Evolutionary conservation across 2,797 vertebrate genomes (phyloP).

Genomic region (Premnoplex brunnescens): DNA sequence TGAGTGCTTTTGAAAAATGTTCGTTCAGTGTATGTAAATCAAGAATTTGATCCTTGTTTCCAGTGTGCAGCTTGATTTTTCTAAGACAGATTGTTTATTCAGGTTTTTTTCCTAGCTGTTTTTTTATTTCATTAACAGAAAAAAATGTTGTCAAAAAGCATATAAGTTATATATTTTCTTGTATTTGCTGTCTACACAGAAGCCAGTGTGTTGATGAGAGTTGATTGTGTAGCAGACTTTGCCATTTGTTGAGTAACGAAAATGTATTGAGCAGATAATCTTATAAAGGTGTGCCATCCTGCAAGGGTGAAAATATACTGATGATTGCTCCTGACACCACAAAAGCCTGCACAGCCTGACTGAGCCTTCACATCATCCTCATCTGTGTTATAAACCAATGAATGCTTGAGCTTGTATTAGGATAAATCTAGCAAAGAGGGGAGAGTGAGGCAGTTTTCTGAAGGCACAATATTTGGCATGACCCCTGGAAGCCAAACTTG

Average conservation of each 20-base stretch:
- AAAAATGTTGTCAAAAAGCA: background rate
- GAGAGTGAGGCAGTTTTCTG: background rate
- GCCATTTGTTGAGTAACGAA: background rate
- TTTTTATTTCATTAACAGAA: background rate
- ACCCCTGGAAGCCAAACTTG: background rate
- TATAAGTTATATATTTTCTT: background rate
- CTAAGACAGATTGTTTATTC: background rate
- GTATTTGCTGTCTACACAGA: background rate
- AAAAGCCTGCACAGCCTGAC: background rate
- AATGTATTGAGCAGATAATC: background rate
- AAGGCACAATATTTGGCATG: background rate
- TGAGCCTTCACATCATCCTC: background rate
- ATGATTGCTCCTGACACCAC: background rate
- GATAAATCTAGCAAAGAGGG: background rate
- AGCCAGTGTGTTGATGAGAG: background rate
- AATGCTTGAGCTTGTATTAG: background rate
- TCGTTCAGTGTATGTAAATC: background rate
- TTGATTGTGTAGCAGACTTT: background rate
- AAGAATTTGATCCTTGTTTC: background rate
- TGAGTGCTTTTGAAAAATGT: background rate
- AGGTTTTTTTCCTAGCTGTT: background rate
- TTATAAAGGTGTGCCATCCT: background rate
- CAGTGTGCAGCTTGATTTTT: background rate
- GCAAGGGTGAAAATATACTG: background rate
- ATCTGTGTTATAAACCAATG: background rate